A percentile compares a stretch with the other conserved stretches of the same genome.
Conservation (phyloP, 1,140 invertebrate genomes). For the Chrysopa pallens region DNA sequence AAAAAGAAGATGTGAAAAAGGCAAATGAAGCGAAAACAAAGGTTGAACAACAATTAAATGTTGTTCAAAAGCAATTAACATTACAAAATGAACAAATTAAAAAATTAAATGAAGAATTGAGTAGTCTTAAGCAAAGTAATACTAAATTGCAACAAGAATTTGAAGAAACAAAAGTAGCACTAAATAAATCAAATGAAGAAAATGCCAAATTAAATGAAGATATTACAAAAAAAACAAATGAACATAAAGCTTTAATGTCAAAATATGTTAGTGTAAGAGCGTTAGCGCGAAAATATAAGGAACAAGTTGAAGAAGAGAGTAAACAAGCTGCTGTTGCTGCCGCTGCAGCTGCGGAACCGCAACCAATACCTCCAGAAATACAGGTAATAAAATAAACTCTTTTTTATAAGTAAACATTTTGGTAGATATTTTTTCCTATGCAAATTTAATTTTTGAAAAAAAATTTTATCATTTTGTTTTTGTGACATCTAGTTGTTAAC, state of each 20-base stretch:
- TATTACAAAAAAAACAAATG: constrained; percentile 52
- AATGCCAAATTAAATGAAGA: constrained; percentile 48
- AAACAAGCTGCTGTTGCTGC: constrained; percentile 20
- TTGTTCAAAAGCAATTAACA: constrained; percentile 33
- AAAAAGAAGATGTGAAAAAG: constrained; percentile 43
- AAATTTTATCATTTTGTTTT: no score
- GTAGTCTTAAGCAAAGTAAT: constrained; percentile 21
- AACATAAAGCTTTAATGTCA: constrained; percentile 77
- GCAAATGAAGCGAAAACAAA: constrained; percentile 64
- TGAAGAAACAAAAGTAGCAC: constrained; percentile 28
- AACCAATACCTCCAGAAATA: constrained; percentile 15
- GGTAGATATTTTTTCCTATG: no score
- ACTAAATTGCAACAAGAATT: constrained; percentile 29
- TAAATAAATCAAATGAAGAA: constrained; percentile 37
- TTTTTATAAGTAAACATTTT: no score
- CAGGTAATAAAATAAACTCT: no score
- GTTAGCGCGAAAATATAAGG: constrained; percentile 37
- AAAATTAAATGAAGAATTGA: constrained; percentile 27
- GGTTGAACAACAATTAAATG: constrained; percentile 19
- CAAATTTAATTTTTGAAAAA: no score
- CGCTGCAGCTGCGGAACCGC: constrained; percentile 22
- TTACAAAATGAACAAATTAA: constrained; percentile 27
- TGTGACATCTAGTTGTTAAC: no score
- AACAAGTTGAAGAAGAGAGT: constrained; percentile 27
- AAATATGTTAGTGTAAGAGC: constrained; percentile 37